Conservation (phyloP, 2,888 invertebrate genomes). For the Drosophila subquinaria region DNA sequence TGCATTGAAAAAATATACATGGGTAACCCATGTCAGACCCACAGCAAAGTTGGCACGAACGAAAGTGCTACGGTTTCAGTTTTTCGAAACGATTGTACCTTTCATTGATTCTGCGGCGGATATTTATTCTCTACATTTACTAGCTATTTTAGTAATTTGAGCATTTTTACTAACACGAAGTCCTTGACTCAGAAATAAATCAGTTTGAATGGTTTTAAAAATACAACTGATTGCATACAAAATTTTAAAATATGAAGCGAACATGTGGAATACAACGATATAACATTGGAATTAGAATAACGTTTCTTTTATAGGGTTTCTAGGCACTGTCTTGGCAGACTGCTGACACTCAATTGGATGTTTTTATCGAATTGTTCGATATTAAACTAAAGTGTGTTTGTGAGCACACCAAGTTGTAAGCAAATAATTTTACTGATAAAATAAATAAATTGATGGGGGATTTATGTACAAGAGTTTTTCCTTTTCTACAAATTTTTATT, state of each 20-base stretch:
- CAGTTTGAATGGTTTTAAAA: not conserved
- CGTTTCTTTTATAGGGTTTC: too few relatives aligned
- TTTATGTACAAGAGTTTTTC: too few relatives aligned
- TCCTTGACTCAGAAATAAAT: not conserved
- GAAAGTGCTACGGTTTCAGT: slow-evolving; percentile 13
- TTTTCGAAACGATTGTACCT: slow-evolving; percentile 9
- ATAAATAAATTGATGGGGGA: too few relatives aligned
- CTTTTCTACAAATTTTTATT: too few relatives aligned
- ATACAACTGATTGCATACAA: not conserved
- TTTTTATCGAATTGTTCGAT: too few relatives aligned
- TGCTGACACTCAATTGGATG: too few relatives aligned
- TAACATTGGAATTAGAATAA: too few relatives aligned
- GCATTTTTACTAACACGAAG: not conserved
- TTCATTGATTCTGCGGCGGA: not conserved
- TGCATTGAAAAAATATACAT: slow-evolving; percentile 18
- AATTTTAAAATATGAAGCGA: not conserved
- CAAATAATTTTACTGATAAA: too few relatives aligned
- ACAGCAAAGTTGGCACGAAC: slow-evolving; percentile 2
- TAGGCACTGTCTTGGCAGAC: too few relatives aligned
- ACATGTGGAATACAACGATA: not conserved
- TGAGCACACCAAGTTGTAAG: too few relatives aligned
- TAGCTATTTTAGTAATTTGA: not conserved
- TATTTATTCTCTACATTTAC: not conserved
- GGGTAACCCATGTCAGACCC: too few relatives aligned
- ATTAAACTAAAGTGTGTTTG: too few relatives aligned